Percentiles rank a stretch among this genome's conserved stretches.
Conservation (phyloP, 2,797 vertebrate species). For the Enteromius afrohamiltoni region DNA sequence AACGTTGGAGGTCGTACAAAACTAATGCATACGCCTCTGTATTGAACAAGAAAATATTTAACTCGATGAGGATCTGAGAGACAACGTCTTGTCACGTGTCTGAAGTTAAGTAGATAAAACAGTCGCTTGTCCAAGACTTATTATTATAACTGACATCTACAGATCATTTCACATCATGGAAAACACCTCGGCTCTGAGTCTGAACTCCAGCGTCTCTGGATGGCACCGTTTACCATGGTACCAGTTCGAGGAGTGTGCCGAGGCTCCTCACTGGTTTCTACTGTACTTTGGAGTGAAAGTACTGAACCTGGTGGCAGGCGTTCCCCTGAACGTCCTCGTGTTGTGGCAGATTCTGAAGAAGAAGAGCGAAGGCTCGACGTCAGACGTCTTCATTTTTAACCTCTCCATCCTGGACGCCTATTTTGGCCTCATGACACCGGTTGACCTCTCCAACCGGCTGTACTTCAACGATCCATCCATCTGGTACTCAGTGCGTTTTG, state of each 20-base stretch:
- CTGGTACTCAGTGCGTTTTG: conserved; percentile 74
- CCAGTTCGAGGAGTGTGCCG: conserved; percentile 63
- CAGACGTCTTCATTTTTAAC: conserved; percentile 77
- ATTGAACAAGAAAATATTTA: neutral
- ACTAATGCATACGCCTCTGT: neutral
- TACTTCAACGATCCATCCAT: conserved; percentile 63
- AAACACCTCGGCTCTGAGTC: conserved; percentile 46
- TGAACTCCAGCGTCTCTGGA: conserved; percentile 17
- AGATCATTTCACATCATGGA: conserved; percentile 25
- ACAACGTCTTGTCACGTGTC: neutral
- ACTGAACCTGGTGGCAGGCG: conserved; percentile 73
- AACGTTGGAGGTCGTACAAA: too few species aligned
- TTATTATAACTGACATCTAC: neutral
- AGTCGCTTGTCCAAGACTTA: neutral
- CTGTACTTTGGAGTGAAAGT: conserved; percentile 76
- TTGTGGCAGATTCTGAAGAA: conserved; percentile 71
- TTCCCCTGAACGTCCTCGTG: conserved; percentile 74
- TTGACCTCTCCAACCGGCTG: conserved; percentile 74
- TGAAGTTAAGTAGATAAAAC: neutral
- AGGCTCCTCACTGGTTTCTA: conserved; percentile 69
- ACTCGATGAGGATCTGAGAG: neutral
- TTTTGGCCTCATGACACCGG: conserved; percentile 76
- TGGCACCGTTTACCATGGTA: conserved; percentile 68
- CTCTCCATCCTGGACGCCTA: conserved; percentile 74
- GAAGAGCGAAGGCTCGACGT: conserved; percentile 71